phyloP scores from a whole-genome alignment of 2,797 vertebrate genomes.

The Moxostoma hubbsi region DNA sequence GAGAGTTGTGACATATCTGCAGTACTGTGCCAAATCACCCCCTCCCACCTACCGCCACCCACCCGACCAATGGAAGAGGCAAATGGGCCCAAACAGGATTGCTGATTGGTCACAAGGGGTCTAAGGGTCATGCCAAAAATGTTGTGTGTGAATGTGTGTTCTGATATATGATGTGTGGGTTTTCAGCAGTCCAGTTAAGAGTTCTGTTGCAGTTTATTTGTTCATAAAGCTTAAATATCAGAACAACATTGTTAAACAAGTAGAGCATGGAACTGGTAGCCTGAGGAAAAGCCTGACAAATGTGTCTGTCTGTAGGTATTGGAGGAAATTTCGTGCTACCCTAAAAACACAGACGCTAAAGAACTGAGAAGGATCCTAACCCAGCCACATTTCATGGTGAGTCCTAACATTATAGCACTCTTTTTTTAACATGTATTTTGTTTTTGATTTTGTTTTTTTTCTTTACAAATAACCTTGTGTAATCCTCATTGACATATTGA shows the following conservation, averaged over 20 bases:
- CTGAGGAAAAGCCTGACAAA: constrained; percentile 26
- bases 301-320: constrained; percentile 81
- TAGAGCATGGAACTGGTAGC: neutral
- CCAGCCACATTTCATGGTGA: constrained; percentile 99
- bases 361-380: constrained; percentile 96
- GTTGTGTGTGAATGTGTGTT: constrained; percentile 6
- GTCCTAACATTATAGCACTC: constrained; percentile 46
- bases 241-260: neutral
- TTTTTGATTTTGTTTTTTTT: neutral
- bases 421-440: neutral
- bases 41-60: constrained; percentile 22
- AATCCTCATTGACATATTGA: neutral
- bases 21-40: constrained; percentile 62
- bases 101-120: constrained; percentile 59
- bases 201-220: neutral
- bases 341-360: constrained; percentile 95
- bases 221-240: neutral
- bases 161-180: constrained; percentile 12
- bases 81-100: constrained; percentile 28
- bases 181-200: constrained; percentile 29
- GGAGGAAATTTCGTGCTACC: constrained; percentile 98
- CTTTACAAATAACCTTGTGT: neutral
- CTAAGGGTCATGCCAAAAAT: constrained; percentile 52
- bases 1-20: constrained; percentile 70
- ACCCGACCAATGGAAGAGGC: constrained; percentile 16